Evolutionary conservation across 2,888 invertebrate genomes (phyloP), one percentile per base, ranked within the genome.

Genomic region (Diplolepis rosae): DNA sequence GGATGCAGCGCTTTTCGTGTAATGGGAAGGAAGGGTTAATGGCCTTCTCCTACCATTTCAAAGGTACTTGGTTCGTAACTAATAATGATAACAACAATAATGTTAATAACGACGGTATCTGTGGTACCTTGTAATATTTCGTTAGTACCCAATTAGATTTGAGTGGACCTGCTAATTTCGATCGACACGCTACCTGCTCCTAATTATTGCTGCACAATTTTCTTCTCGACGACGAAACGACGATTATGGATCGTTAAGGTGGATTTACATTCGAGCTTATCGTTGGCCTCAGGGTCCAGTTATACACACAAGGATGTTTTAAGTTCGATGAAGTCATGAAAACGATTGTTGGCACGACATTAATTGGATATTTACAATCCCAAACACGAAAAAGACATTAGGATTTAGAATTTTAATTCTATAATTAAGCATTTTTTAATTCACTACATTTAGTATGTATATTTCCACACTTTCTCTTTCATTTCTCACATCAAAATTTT

Each of bases 61-160:
- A 28, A 52, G 51, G 56, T 48, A 70, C 72, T 73, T 69, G 65
- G 61, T 70, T 73, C 50, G 68, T 73, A 69, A 73, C 75, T 72
- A 71, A 73, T 71, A 71, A 73, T 61, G 71, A 67, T 71, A 56
- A 73, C 70, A 69, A 71, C 69, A 70, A 72, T 74, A 68, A 70
- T 73, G 54, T 42, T 56, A 66, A 71, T 75, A 74, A 75, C 69
- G 71, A 74, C 24, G 61, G 48, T 66, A 35, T 69, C 66, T 52
- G 65, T 66, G 61, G 50, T 71, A 71, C 73, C 70, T 77, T 74
- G 75, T 77, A 74, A 74, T 77, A 74, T 77, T 75, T 77, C 70
- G 77, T 76, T 74, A 73, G 74, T 69, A 70, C 52, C 74, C 73
- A 76, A 76, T 77, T 74, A 77, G 72, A 70, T 65, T 13, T 65